Base-by-base conservation (phyloP, 2,113 vertebrate genomes). In the Probosciger aterrimus region DNA sequence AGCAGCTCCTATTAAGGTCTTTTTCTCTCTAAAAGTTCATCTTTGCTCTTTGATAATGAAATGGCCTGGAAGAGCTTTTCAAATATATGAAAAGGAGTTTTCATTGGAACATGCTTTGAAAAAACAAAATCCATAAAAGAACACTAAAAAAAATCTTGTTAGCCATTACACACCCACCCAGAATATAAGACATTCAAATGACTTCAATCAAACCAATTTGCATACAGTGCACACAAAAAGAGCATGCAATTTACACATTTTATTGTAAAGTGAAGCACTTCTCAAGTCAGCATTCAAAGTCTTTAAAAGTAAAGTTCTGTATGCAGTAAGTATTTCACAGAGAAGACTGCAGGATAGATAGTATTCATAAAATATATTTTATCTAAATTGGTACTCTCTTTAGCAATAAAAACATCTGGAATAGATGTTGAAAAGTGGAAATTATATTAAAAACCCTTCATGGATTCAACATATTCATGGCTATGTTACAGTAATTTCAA, bases 301-400 rank as follows among this genome's bases (percentile, higher is more conserved):
- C 67, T 95, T 89, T 80, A 83, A 96, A 95, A 95, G 92, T 57
- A 94, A 97, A 93, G 52, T 89, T 89, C 68, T 84, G 9, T 67
- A 35, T 39, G 20, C 28, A 47, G 25, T 67, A 23, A 68, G 6
- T 71, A 67, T 96, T 96, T 96, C 93, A 84, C 28, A 80, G 49
- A 53, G 41, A 92, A 90, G 37, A 31, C 86, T 82, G 57, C 31
- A 71, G 85, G 92, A 93, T 93, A 86, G 75, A 78, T 84, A 92
- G 86, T 90, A 88, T 90, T 96, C 90, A 90, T 97, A 96, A 97
- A 97, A 95, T 92, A 68, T 22, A 64, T 96, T 96, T 95, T 96
- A 87, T 96, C 75, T 96, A 95, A 95, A 87, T 96, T 91, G 69
- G 62, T 82, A 43, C 81, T 95, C 62, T 97, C 78, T 95, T 96